A percentile compares a stretch with the other conserved stretches of the same genome.
phyloP scores from a whole-genome alignment of 1,140 invertebrate species.

The Drosophila punjabiensis region DNA sequence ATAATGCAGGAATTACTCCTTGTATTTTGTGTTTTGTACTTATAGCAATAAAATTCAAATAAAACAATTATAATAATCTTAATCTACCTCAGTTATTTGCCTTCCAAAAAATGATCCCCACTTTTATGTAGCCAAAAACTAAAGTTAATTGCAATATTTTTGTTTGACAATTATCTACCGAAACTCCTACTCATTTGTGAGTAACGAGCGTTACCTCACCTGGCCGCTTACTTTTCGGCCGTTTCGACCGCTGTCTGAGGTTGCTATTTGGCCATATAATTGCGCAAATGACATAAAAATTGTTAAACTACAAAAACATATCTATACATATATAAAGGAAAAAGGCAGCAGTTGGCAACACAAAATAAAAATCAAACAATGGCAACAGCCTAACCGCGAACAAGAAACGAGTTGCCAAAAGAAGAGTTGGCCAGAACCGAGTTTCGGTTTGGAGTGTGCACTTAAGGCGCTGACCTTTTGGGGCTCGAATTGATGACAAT shows the following conservation, averaged over 20 bases:
- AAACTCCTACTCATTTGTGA: conserved; percentile 35
- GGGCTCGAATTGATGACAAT: conserved; percentile 36
- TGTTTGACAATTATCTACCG: conserved; percentile 30
- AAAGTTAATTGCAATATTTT: conserved; percentile 20
- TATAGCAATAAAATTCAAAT: not conserved
- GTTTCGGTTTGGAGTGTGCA: conserved; percentile 26
- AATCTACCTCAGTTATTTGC: not conserved
- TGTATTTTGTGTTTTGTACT: not conserved
- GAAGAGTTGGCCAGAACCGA: conserved; percentile 48
- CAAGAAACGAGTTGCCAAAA: conserved; percentile 69
- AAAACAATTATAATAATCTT: not conserved
- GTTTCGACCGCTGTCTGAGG: conserved; percentile 15
- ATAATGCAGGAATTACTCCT: not conserved
- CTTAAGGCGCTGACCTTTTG: conserved; percentile 69
- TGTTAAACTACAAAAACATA: conserved; percentile 20
- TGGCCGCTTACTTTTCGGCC: conserved; percentile 27
- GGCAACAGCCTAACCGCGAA: conserved; percentile 40
- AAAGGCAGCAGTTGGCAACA: conserved; percentile 39
- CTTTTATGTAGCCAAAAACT: not conserved
- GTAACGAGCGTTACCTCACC: conserved; percentile 41
- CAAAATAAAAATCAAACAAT: conserved; percentile 37
- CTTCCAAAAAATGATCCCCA: not conserved
- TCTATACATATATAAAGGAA: not conserved
- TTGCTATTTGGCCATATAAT: conserved; percentile 45
- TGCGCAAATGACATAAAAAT: conserved; percentile 61